Percentiles rank a stretch among this genome's conserved stretches.
These are phyloP conservation scores for Idris sp. DNA, from an alignment of 1,140 invertebrate genomes.

Conservation along the genomic window DNA sequence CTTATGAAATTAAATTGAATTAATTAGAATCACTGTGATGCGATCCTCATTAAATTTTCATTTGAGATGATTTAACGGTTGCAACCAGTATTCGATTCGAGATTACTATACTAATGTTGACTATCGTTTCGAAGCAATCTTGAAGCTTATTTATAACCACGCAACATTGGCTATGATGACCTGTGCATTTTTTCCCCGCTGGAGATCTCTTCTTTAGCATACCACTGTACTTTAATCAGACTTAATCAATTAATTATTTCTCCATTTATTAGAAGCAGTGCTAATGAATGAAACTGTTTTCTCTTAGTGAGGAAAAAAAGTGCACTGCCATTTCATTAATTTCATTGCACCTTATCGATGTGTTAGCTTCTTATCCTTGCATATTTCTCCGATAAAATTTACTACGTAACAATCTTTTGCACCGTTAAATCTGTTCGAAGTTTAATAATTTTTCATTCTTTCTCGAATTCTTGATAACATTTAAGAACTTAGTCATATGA, in stretches of 20 bases:
- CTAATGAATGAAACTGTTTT: neutral
- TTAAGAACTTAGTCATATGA: too few relatives aligned
- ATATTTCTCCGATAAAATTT: slow-evolving; percentile 22
- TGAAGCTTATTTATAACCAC: slow-evolving; percentile 40
- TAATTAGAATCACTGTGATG: too few relatives aligned
- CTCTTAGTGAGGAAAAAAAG: slow-evolving; percentile 5
- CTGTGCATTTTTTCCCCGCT: slow-evolving; percentile 31
- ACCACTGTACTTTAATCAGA: too few relatives aligned
- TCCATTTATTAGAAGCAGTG: slow-evolving; percentile 1
- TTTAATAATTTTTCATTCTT: too few relatives aligned
- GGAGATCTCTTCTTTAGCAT: too few relatives aligned
- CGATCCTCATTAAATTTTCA: too few relatives aligned
- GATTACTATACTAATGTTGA: slow-evolving; percentile 38
- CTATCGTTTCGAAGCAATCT: slow-evolving; percentile 49
- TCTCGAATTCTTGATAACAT: too few relatives aligned
- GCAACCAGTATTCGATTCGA: slow-evolving; percentile 20
- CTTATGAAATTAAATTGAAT: too few relatives aligned
- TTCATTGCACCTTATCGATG: slow-evolving; percentile 22
- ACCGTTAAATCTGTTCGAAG: slow-evolving; percentile 14
- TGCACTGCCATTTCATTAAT: slow-evolving; percentile 28
- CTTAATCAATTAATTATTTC: slow-evolving; percentile 12
- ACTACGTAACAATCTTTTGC: slow-evolving; percentile 36
- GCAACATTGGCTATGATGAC: slow-evolving; percentile 33
- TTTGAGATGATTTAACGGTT: slow-evolving; percentile 17
- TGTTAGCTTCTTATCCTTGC: slow-evolving; percentile 10